These are phyloP conservation scores for Mastomys coucha DNA, from an alignment of 2,113 vertebrate species.

Conservation along the genomic window DNA sequence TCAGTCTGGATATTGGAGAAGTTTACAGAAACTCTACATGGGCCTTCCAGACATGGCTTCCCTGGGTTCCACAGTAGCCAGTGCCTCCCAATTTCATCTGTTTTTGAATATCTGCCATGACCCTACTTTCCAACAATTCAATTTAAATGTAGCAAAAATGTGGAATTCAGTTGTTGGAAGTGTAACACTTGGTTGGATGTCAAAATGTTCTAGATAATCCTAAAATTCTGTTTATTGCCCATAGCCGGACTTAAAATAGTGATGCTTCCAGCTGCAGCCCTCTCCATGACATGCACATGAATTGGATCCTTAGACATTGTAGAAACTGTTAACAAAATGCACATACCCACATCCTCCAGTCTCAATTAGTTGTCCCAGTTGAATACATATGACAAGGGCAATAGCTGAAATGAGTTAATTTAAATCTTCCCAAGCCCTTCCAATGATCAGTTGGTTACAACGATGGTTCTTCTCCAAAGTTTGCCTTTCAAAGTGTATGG, in stretches of 20 bases:
- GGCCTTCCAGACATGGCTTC: neutral
- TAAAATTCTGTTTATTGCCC: neutral
- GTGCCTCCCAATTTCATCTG: neutral
- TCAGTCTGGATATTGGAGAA: neutral
- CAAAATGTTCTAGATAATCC: neutral
- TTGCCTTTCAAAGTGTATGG: neutral
- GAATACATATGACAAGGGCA: neutral
- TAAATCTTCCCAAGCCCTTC: neutral
- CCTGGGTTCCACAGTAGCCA: neutral
- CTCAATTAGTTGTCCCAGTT: slow-evolving; percentile 3
- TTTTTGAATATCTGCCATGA: neutral
- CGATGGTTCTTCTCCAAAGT: neutral
- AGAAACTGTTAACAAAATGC: slow-evolving; percentile 34
- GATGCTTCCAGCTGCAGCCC: neutral
- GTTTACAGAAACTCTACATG: neutral
- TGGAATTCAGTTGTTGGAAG: neutral
- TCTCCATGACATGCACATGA: neutral
- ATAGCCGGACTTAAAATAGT: neutral
- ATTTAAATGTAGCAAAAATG: neutral
- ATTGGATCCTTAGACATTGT: neutral
- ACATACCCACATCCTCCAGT: neutral
- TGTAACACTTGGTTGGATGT: neutral
- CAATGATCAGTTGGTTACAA: neutral
- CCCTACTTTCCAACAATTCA: neutral
- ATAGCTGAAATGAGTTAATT: neutral